phyloP scores from a whole-genome alignment of 2,113 vertebrate genomes.

The Aldabrachelys gigantea region DNA sequence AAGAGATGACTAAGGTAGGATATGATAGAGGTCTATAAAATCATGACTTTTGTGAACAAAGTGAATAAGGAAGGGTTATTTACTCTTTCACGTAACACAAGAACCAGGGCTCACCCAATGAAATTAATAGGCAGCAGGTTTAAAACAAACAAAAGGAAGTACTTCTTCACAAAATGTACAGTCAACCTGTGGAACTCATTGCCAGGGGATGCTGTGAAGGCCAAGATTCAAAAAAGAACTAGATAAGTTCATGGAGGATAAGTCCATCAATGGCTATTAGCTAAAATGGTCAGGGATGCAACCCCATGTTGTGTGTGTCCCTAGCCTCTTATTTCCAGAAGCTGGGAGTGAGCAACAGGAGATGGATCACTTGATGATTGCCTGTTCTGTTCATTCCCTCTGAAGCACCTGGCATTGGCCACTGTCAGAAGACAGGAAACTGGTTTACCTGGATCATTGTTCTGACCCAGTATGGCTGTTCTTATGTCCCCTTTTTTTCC shows the following conservation, averaged over 20 bases:
- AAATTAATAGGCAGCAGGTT: neutral
- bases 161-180: neutral
- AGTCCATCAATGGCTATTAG: neutral
- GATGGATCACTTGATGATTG: neutral
- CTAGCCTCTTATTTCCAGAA: neutral
- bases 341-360: neutral
- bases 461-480: neutral
- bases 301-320: neutral
- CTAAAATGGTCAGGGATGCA: neutral
- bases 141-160: neutral
- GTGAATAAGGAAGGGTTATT: neutral
- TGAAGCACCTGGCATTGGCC: neutral
- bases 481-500: neutral
- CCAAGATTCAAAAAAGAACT: neutral
- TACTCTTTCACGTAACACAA: neutral
- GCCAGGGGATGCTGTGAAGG: too few relatives aligned
- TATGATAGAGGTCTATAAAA: neutral
- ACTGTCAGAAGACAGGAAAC: neutral
- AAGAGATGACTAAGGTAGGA: neutral
- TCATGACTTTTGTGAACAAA: neutral
- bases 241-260: neutral
- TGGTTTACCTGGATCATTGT: neutral
- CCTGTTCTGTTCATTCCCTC: neutral
- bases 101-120: neutral
- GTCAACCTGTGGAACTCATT: neutral